Base-by-base conservation (phyloP, 1,140 invertebrate species). In the Ectropis grisescens region DNA sequence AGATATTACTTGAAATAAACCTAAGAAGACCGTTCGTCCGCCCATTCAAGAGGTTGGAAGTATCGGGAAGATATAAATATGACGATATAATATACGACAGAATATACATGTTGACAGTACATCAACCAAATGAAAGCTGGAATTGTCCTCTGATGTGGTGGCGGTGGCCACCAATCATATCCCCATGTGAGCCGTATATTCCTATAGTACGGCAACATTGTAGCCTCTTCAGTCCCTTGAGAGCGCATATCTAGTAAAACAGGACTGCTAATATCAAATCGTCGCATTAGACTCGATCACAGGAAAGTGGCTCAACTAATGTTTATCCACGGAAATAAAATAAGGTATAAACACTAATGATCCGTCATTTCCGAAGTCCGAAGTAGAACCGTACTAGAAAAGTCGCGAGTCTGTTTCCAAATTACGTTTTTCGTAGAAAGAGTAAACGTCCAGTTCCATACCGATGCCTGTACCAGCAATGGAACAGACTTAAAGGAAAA, bases 191-290 rank as follows among this genome's bases (percentile, higher is more conserved):
- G n/a, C n/a, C n/a, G n/a, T n/a, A n/a, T n/a, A n/a, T n/a, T n/a
- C 16, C 14, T 14, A 35, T 12, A n/a, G 14, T 35, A 32, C 31
- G 36, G 26, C 11, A 45, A 31, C 19, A 39, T 45, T 8, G 32
- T 45, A 29, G 36, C 36, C 2, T 33, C 41, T 3, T 38, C 34
- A 13, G 38, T 47, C 2, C 39, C 34, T 1, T 47, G 39, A 13
- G 45, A 41, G 11, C 10, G 30, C 2, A 27, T 47, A 8, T 47
- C 41, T 24, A 40, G 28, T 16, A 47, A 47, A 35, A 41, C 31
- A 0, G 34, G 45, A 15, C 28, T 16, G 14, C 33, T 33, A 3
- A 33, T 33, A n/a, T 24, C 8, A 16, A 25, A 40, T 10, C 22
- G 37, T 4, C 37, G 37, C 8, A 33, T 37, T 2, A 28, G 30